phyloP scores from a whole-genome alignment of 2,888 invertebrate genomes.

The Lepetodrilus schrolli region DNA sequence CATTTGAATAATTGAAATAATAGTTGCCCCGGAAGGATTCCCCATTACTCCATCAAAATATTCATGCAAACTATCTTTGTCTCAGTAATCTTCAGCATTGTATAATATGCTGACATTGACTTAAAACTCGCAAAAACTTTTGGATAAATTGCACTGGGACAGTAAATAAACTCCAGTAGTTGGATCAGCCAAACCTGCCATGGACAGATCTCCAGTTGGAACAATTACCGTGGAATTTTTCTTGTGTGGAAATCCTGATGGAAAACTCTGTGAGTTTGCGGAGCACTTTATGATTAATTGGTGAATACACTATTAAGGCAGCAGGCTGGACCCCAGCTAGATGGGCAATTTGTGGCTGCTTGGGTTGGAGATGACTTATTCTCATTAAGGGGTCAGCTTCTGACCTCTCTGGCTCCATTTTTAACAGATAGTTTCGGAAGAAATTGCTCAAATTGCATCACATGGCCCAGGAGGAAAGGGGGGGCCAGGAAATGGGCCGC shows the following conservation, averaged over 20 bases:
- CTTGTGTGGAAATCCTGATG: background rate
- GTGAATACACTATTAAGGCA: conserved; percentile 32
- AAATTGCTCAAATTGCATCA: conserved; percentile 32
- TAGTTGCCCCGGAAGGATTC: background rate
- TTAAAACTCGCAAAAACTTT: conserved; percentile 1
- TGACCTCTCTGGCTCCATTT: conserved; percentile 31
- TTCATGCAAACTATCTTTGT: background rate
- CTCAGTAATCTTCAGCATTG: conserved; percentile 1
- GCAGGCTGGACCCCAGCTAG: conserved; percentile 21
- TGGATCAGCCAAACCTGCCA: conserved; percentile 8
- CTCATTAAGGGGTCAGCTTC: conserved; percentile 31
- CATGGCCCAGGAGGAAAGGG: background rate
- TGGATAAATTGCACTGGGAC: conserved; percentile 5
- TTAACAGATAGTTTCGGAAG: conserved; percentile 17
- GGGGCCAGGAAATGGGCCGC: conserved; percentile 5
- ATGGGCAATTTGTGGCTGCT: conserved; percentile 34
- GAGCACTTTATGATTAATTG: conserved; percentile 35
- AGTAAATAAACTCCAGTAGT: conserved; percentile 4
- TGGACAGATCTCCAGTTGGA: conserved; percentile 14
- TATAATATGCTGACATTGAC: conserved; percentile 8
- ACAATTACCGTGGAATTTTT: conserved; percentile 1
- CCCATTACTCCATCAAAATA: conserved; percentile 3
- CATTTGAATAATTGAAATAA: conserved; percentile 27
- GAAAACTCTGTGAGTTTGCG: background rate
- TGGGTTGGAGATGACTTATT: conserved; percentile 18